Evolutionary conservation across 2,797 vertebrate species (phyloP), one percentile per base, ranked within the genome.

Genomic region (Spheniscus humboldti): DNA sequence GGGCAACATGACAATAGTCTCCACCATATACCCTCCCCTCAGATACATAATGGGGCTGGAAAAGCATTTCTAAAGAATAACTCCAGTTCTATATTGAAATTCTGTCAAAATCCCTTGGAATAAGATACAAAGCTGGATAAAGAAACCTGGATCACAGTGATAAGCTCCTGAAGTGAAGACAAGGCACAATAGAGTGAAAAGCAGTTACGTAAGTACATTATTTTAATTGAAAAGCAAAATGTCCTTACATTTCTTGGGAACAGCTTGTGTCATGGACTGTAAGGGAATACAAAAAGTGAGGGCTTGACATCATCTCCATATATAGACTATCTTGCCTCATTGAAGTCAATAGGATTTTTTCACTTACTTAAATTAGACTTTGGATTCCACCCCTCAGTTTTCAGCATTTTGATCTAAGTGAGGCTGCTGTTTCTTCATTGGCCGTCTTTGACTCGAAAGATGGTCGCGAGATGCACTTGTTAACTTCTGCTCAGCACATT

Each of bases 131-230:
- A 90, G 79, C 68, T 71, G 73, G 85, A 90, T 88, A 67, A 91
- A 90, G 91, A 62, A 50, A 86, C 28, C 25, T 95, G 92, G 89
- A 88, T 96, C 67, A 14, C 31, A 37, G 63, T 18, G 76, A 82
- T 57, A 62, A 94, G 78, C 86, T 94, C 39, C 60, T 43, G 30
- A 78, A 48, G 75, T 13, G 86, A 60, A 30, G 56, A 7, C 18
- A 24, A 18, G 72, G 59, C 79, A 59, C 86, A 95, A 22, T 5
- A 3, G 76, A 67, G 80, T 39, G 76, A 35, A 92, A 94, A 90
- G 83, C 45, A 59, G 83, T 93, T 90, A 74, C 72, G 52, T 56
- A 76, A 95, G 88, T 63, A 45, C 74, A 60, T 63, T 67, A 33
- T 79, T 95, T 88, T 87, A 85, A 94, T 30, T 93, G 88, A 59